phyloP scores from a whole-genome alignment of 23 tunicate species.

The Styela plicata region DNA sequence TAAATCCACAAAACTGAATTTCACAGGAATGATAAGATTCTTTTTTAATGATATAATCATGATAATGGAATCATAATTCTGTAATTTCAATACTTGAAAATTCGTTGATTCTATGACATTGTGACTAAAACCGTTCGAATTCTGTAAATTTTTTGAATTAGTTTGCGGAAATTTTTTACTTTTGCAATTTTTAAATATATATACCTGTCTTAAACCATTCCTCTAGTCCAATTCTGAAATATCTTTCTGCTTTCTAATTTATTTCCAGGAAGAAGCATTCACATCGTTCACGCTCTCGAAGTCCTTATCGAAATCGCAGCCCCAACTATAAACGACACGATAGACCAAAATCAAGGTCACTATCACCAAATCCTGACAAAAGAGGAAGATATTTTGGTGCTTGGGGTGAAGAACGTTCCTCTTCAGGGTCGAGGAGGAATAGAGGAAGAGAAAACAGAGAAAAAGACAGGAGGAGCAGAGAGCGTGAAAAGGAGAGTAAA shows the following conservation, averaged over 20 bases:
- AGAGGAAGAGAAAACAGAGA: neutral
- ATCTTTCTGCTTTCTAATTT: too few relatives aligned
- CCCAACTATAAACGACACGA: conserved; percentile 13
- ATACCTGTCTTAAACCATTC: too few relatives aligned
- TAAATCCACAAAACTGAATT: too few relatives aligned
- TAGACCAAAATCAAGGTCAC: conserved; percentile 15
- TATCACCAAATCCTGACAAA: neutral
- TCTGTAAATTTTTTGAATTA: too few relatives aligned
- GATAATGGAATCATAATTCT: too few relatives aligned
- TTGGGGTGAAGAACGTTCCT: neutral
- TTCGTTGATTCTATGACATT: too few relatives aligned
- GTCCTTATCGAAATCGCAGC: conserved; percentile 6
- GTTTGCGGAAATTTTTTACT: neutral
- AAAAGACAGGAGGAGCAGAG: neutral
- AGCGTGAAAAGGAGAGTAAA: neutral
- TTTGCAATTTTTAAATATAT: neutral
- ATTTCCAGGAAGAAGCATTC: too few relatives aligned
- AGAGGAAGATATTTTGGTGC: neutral
- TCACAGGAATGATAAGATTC: too few relatives aligned
- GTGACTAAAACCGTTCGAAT: too few relatives aligned
- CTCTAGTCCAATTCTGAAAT: too few relatives aligned
- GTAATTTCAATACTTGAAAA: too few relatives aligned
- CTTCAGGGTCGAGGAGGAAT: neutral
- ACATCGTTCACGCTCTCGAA: conserved; percentile 45
- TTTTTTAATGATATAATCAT: too few relatives aligned